Evolutionary conservation across 2,113 vertebrate species (phyloP), one percentile per base, ranked within the genome.

Genomic region (Amphiprion ocellaris): DNA sequence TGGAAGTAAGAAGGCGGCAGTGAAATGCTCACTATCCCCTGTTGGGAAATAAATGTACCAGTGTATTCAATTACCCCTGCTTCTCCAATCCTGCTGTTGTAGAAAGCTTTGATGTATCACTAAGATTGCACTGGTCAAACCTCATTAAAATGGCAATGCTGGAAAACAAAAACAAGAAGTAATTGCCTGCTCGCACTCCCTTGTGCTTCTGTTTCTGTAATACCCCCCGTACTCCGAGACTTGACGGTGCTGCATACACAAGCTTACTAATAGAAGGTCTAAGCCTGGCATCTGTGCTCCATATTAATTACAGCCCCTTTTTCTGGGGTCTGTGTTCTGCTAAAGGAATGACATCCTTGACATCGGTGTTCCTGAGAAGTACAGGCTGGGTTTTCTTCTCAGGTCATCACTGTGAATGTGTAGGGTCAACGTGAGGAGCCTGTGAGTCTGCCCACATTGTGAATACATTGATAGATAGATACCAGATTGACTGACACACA

Each of bases 141-240:
- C 90, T 93, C 87, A 87, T 91, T 91, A 81, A 87, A 90, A 83
- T 54, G 75, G 69, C 73, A 68, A 70, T 39, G 85, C 68, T 68
- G 60, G 82, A 89, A 93, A 93, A 92, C 86, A 90, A 89, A 90
- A 94, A 93, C 82, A 85, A 86, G 62, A 87, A 52, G 81, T 92
- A 90, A 94, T 94, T 91, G 90, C 79, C 60, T 64, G 56, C 72
- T 73, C 21, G 41, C 6, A 8, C 66, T 81, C 83, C 69, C 60
- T 55, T 60, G 65, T 65, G 78, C 4, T 90, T 70, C 77, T 74
- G 79, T 37, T 85, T 79, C 60, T 23, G 66, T 84, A 75, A 91
- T 58, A 70, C 50, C 5, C 19, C 21, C 14, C 10, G 28, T 33
- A 24, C 67, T 67, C 54, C 39, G 24, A 79, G 65, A 30, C 68